Conservation (phyloP, 2,113 vertebrate species). For the Eurypyga helias region DNA sequence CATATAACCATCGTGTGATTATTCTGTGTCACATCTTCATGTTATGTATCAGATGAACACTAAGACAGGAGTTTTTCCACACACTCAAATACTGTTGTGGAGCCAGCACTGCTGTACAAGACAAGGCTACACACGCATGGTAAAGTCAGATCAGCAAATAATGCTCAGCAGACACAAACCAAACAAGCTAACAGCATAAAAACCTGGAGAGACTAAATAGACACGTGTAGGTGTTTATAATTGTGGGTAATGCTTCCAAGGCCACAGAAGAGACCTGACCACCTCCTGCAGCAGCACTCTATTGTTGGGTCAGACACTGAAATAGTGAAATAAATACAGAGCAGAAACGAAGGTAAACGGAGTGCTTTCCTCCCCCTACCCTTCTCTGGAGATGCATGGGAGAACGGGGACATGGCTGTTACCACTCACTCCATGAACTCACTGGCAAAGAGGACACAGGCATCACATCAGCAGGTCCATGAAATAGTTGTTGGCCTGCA, state of each 20-base stretch:
- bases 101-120: neutral
- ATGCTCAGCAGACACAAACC: neutral
- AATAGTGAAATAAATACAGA: neutral
- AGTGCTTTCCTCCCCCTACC: neutral
- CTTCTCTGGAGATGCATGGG: fast-evolving
- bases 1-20: neutral
- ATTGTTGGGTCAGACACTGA: neutral
- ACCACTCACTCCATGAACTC: neutral
- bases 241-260: neutral
- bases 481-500: neutral
- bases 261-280: neutral
- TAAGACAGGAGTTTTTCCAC: neutral
- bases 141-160: neutral
- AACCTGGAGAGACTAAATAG: neutral
- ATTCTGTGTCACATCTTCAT: neutral
- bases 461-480: neutral
- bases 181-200: neutral
- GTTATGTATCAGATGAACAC: neutral
- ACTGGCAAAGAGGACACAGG: neutral
- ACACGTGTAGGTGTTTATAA: neutral
- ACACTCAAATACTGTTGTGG: neutral
- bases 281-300: neutral
- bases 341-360: neutral
- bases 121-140: neutral
- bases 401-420: neutral